Evolutionary conservation across 2,113 vertebrate genomes (phyloP), one percentile per base, ranked within the genome.

Genomic region (Danionella cerebrum): DNA sequence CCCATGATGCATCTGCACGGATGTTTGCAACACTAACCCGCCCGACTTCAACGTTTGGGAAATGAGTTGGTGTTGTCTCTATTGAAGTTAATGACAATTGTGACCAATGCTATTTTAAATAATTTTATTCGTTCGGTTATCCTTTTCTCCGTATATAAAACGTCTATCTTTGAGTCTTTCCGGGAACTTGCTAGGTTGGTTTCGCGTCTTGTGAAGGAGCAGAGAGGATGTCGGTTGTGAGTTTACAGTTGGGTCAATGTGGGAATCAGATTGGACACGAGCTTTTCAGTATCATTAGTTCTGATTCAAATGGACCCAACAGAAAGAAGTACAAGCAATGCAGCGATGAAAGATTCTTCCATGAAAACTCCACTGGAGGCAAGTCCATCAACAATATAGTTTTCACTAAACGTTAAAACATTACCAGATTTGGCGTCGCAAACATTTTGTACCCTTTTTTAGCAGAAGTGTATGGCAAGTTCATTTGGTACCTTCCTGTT

Each of bases 161-260:
- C n/a, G n/a, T n/a, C n/a, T n/a, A n/a, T n/a, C n/a, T n/a, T n/a
- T n/a, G n/a, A n/a, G n/a, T n/a, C n/a, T n/a, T n/a, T n/a, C n/a
- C n/a, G n/a, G n/a, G n/a, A n/a, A n/a, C n/a, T n/a, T n/a, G n/a
- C n/a, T n/a, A n/a, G n/a, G n/a, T n/a, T n/a, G n/a, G n/a, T n/a
- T n/a, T n/a, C n/a, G n/a, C n/a, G n/a, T n/a, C n/a, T n/a, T 13
- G n/a, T 9, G 21, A 19, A 9, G 16, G 9, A 3, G 29, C 4
- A 13, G 5, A 13, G 6, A 29, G n/a, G 5, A 98, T 98, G 96
- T 93, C 96, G 0, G 35, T 97, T 18, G 83, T 98, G 45, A 92
- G 91, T 0, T 82, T 99, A 6, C 96, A 99, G 71, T 85, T 99
- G 12, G 96, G 96, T 13, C 96, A 99, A 79, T 98, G 96, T 59